Conservation (phyloP, 2,888 invertebrate species). For the Drosophila ezoana region DNA sequence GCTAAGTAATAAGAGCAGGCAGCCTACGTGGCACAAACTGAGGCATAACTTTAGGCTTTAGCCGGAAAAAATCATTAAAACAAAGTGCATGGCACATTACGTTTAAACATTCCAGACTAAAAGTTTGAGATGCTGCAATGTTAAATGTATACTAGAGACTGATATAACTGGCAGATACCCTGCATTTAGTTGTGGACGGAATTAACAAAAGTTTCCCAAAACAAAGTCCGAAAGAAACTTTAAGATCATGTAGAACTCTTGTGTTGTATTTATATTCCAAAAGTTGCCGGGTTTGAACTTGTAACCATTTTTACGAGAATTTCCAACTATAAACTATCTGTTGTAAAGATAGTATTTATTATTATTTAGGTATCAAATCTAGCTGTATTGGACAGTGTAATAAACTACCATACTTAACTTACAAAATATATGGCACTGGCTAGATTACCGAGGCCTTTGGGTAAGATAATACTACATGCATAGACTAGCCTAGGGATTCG, state of each 20-base stretch:
- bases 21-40: conserved; percentile 33
- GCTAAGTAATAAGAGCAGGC: conserved; percentile 24
- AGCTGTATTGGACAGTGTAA: neutral
- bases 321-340: too few species aligned
- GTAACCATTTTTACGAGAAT: too few species aligned
- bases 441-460: too few species aligned
- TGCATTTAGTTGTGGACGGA: neutral
- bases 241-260: neutral
- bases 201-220: neutral
- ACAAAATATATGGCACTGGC: too few species aligned
- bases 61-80: conserved; percentile 51
- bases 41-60: conserved; percentile 75
- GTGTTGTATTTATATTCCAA: neutral
- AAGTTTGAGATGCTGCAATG: conserved; percentile 1
- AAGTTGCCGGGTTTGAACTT: neutral
- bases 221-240: neutral
- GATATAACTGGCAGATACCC: conserved; percentile 5
- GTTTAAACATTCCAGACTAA: conserved; percentile 24
- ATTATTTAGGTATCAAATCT: neutral
- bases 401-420: neutral
- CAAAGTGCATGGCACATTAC: conserved; percentile 26
- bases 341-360: too few species aligned
- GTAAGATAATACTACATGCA: too few species aligned
- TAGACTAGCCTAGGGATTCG: too few species aligned
- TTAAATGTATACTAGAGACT: neutral